These are phyloP conservation scores for Stegophylla sp. DNA, from an alignment of 2,888 invertebrate species.

Conservation along the genomic window DNA sequence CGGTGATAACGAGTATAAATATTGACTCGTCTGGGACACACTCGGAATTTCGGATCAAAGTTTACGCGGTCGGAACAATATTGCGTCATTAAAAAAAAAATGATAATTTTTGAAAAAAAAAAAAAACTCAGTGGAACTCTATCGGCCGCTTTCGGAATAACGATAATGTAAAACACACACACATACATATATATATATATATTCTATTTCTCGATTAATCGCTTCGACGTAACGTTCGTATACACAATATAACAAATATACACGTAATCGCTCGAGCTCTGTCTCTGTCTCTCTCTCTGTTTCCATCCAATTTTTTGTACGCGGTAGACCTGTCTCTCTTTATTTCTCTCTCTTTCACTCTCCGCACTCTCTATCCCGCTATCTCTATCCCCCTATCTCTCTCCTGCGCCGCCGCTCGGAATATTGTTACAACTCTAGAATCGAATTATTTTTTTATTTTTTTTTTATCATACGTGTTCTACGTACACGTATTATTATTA, in stretches of 20 bases:
- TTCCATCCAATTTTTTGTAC: no score
- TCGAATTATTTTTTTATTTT: slow-evolving; percentile 5
- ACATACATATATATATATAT: no score
- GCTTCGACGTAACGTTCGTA: background rate
- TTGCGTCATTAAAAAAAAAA: background rate
- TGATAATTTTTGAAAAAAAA: slow-evolving; percentile 4
- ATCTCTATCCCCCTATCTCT: background rate
- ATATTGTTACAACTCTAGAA: background rate
- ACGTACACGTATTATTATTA: slow-evolving; percentile 12
- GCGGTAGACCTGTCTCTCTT: background rate
- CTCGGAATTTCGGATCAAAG: slow-evolving; percentile 10
- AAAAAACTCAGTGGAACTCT: background rate
- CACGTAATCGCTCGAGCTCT: background rate
- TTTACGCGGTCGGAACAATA: background rate
- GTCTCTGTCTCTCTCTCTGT: no score
- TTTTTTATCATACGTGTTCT: slow-evolving; percentile 4
- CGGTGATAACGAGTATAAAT: background rate
- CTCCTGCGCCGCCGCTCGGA: background rate
- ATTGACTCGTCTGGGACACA: background rate
- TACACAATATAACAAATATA: background rate
- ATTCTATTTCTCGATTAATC: background rate
- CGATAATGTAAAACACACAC: background rate
- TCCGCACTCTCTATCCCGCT: no score
- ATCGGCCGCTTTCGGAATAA: background rate
- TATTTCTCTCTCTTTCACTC: background rate